A percentile compares a stretch with the other conserved stretches of the same genome.
Evolutionary conservation across 2,888 invertebrate genomes (phyloP).

Genomic region (Rhagium mordax): DNA sequence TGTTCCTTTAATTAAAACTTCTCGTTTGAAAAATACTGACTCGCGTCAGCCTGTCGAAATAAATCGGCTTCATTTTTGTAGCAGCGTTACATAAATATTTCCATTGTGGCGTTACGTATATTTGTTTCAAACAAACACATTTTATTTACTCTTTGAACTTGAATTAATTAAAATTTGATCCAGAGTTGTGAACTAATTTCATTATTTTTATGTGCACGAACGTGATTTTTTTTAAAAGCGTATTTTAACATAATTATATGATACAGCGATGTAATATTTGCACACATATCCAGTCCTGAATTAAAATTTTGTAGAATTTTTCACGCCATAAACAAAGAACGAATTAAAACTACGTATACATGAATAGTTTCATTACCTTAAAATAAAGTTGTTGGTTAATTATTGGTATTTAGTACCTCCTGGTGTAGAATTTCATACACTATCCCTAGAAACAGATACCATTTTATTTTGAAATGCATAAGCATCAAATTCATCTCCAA

Average conservation of each 20-base stretch:
- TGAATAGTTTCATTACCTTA: neutral
- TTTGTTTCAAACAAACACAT: neutral
- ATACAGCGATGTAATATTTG: neutral
- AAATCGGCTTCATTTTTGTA: no score
- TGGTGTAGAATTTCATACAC: no score
- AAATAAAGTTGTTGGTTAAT: neutral
- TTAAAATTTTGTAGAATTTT: neutral
- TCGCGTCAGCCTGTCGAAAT: no score
- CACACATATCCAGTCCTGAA: neutral
- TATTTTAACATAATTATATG: neutral
- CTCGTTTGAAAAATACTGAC: no score
- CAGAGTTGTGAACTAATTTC: neutral
- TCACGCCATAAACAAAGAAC: neutral
- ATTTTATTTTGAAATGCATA: no score
- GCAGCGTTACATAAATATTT: no score
- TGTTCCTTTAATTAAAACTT: no score
- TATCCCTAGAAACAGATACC: no score
- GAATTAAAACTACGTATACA: neutral
- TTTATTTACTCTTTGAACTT: neutral
- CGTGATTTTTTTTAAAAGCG: neutral
- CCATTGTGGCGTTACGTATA: neutral
- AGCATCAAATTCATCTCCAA: no score
- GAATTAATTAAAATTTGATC: neutral
- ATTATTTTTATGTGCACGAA: neutral
- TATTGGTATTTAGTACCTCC: no score